Base-by-base conservation (phyloP, 2,888 invertebrate genomes). In the Hartigia nigra region DNA sequence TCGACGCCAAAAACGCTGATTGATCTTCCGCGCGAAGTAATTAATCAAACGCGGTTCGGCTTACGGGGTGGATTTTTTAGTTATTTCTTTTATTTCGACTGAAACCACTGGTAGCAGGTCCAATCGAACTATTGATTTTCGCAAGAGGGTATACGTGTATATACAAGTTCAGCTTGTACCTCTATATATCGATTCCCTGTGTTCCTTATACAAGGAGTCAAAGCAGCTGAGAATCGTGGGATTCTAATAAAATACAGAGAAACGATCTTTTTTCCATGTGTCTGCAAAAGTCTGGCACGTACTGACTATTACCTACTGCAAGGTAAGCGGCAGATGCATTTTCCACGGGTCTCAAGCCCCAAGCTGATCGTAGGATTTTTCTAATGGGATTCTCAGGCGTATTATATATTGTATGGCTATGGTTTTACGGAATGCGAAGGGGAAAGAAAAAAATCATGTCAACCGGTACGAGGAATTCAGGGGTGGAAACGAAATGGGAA, bases 21-120 rank as follows among this genome's bases (percentile, higher is more conserved):
- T 0, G 23, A 55, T 23, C 55, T 23, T 23, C 23, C 55, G 23
- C 23, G 81, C 70, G 76, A 34, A 78, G 76, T 81, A 82, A 82
- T 82, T 82, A 82, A 82, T 79, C 77, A 80, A 76, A 80, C 76
- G 80, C 80, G 79, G 70, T 55, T 55, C 76, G 76, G 74, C 74
- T 55, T 55, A 55, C 9, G 5, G 55, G 23, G 55, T 55, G 23
- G 55, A 55, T 55, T 37, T 55, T 37, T 37, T 12, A 37, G 12
- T 37, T 37, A n/a, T 55, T 14, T 14, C 23, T 55, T 55, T 55
- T 55, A 55, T 9, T 23, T 3, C 55, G 9, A 55, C 23, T 55
- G 2, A 5, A 14, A 55, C 23, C 23, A 23, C 14, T 55, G 23
- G 23, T 55, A 55, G 9, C 55, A 55, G 55, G 23, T 55, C 23